Evolutionary conservation across 2,797 vertebrate species (phyloP), one percentile per base, ranked within the genome.

Genomic region (Sebastes nivosus): DNA sequence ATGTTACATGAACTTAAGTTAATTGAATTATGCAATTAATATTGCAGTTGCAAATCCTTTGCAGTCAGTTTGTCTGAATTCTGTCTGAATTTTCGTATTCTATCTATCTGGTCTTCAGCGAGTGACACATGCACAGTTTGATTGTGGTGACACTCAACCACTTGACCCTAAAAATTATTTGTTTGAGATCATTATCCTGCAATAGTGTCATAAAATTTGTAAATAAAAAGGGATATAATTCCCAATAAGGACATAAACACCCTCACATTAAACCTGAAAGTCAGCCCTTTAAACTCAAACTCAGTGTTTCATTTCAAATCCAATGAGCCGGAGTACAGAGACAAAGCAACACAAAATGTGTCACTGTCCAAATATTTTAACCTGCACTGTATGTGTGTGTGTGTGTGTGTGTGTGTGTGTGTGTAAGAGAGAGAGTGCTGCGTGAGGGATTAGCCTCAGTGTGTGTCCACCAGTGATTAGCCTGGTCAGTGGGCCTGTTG

Each of bases 401-500:
- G 63, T 50, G 59, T 36, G 64, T 87, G 63, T 76, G 36, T 63
- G 75, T 66, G 36, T 4, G 50, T 34, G 34, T 16, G 36, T 71
- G 73, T 72, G 52, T 34, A 59, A 3, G 46, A 77, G 72, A 75
- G 72, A 79, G 84, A 76, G 69, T 72, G 74, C 81, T 77, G 85
- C 24, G 18, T 79, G 87, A 86, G 81, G 94, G 95, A 95, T 95
- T 95, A 95, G 89, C 90, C 94, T 79, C 94, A 89, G 94, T 96
- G 92, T 96, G 95, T 95, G 94, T 95, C 93, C 93, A 93, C 92
- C 88, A 93, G 94, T 95, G 95, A 96, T 96, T 95, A 96, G 95
- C 94, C 90, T 93, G 94, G 94, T 95, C 95, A 96, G 94, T 95
- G 93, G 93, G 92, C 92, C 95, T 96, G 95, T 95, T 96, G 94